Evolutionary conservation across 2,888 invertebrate genomes (phyloP).

Genomic region (Phalera bucephala): DNA sequence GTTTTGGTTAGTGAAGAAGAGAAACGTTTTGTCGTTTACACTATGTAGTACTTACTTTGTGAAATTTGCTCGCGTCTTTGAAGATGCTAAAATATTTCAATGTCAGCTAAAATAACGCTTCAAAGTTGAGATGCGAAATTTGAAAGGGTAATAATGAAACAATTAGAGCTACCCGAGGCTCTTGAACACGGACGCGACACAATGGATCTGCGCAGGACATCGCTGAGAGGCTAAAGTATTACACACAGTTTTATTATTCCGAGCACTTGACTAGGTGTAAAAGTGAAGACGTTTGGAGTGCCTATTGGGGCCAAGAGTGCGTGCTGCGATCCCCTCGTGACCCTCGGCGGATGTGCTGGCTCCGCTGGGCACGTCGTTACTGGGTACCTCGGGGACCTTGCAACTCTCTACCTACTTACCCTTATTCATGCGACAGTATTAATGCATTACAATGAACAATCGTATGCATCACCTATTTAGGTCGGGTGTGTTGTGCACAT

Average conservation of each 20-base stretch:
- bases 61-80: conserved; percentile 1
- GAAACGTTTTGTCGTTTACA: background rate
- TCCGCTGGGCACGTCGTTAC: conserved; percentile 48
- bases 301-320: conserved; percentile 53
- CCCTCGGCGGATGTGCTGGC: conserved; percentile 40
- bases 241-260: conserved; percentile 60
- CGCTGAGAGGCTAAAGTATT: conserved; percentile 47
- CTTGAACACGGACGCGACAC: conserved; percentile 53
- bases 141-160: conserved; percentile 51
- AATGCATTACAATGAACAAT: conserved; percentile 17
- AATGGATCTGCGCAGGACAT: conserved; percentile 49
- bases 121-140: conserved; percentile 35
- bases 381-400: conserved; percentile 40
- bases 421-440: conserved; percentile 12
- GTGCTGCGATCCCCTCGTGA: conserved; percentile 54
- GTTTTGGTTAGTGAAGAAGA: background rate
- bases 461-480: conserved; percentile 10
- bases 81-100: conserved; percentile 29
- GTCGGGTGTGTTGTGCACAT: background rate
- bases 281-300: conserved; percentile 55
- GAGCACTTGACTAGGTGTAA: conserved; percentile 51
- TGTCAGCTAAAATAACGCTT: conserved; percentile 39
- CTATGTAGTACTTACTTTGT: background rate
- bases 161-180: conserved; percentile 49
- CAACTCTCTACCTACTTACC: conserved; percentile 9